phyloP scores from a whole-genome alignment of 2,113 vertebrate genomes.

The Anarrhichthys ocellatus region DNA sequence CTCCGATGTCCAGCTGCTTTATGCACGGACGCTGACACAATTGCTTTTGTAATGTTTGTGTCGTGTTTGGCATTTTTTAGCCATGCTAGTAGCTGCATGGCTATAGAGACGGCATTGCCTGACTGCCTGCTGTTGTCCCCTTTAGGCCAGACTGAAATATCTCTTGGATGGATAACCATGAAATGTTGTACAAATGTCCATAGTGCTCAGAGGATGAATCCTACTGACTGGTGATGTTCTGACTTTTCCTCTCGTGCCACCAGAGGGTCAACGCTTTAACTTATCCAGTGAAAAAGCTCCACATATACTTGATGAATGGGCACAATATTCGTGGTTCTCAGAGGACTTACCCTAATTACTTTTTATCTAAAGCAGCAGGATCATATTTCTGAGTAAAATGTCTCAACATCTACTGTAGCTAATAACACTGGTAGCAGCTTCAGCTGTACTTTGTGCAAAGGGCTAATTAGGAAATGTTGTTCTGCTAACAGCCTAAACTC shows the following conservation, averaged over 20 bases:
- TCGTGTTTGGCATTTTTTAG: constrained; percentile 38
- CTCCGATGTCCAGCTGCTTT: constrained; percentile 53
- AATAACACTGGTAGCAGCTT: background rate
- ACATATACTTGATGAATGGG: background rate
- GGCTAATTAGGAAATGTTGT: background rate
- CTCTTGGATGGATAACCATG: constrained; percentile 9
- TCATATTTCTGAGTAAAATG: constrained; percentile 1
- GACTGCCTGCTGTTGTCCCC: background rate
- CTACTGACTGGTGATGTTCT: background rate
- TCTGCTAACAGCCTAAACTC: background rate
- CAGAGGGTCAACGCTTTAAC: background rate
- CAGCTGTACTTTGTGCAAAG: background rate
- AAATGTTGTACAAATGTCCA: constrained; percentile 11
- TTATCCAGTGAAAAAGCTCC: background rate
- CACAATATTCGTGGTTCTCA: background rate
- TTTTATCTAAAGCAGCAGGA: background rate
- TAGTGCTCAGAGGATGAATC: background rate
- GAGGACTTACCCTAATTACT: background rate
- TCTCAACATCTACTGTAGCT: background rate
- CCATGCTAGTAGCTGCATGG: background rate
- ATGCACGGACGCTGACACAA: constrained; percentile 35
- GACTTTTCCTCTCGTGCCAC: background rate
- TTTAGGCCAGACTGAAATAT: constrained; percentile 7
- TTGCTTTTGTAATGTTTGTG: constrained; percentile 29
- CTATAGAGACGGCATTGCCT: background rate